Evolutionary conservation across 2,888 invertebrate genomes (phyloP), one percentile per base, ranked within the genome.

Genomic region (Tenthredo notha): DNA sequence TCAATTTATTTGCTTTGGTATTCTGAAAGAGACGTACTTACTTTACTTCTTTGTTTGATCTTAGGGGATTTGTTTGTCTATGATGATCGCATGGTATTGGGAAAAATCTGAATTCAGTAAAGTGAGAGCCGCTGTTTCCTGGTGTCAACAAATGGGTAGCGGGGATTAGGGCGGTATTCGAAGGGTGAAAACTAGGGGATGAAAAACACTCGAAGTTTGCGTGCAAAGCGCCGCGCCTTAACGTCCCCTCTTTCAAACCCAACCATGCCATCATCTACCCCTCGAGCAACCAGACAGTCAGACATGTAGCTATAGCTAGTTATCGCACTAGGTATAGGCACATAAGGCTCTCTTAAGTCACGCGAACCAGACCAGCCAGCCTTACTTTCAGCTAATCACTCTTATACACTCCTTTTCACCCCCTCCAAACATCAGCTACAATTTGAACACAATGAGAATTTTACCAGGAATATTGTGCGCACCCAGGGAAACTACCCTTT

Each of bases 171-270:
- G 43, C 25, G 78, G 40, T 40, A 40, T 80, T 80, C 29, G 58
- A 80, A 67, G 67, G 83, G 83, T 83, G 83, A 83, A 83, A 83
- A 83, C 65, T 67, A 37, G 83, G 83, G 85, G 85, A 84, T 84
- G 85, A 83, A 85, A 85, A 83, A 75, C 84, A 85, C 85, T 85
- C 84, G 85, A 83, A 85, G 85, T 83, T 85, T 74, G 85, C 85
- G 85, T 85, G 85, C 65, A 70, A 84, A 83, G 85, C 54, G 85
- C 74, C 85, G 84, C 85, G 54, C 85, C 85, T 84, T 85, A 83
- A 75, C 83, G 43, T 37, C 50, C 83, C 83, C 70, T 50, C 70
- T 83, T 40, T 80, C 40, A 2, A 29, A 15, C 21, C 58, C 61
- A n/a, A 61, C 80, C 80, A 77, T 80, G 80, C 80, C 80, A 80